Conservation (phyloP, 35 echinoderm and acorn worm genomes). For the Lytechinus variegatus region DNA sequence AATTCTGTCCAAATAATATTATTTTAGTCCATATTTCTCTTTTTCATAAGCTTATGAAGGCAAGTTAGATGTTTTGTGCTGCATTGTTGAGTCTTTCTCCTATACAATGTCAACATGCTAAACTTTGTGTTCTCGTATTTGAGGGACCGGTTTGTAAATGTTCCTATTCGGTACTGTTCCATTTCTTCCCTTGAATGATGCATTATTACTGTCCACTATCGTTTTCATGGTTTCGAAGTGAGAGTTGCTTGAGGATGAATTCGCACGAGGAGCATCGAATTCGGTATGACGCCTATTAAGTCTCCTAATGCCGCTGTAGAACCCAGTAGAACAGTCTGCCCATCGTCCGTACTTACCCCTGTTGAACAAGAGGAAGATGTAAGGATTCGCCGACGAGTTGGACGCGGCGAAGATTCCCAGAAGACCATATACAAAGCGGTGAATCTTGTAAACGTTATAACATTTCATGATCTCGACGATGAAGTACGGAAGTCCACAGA, state of each 20-base stretch:
- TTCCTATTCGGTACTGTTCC: background rate
- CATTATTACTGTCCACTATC: background rate
- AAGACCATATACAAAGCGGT: conserved; percentile 66
- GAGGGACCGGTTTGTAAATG: conserved; percentile 36
- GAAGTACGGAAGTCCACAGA: conserved; percentile 92
- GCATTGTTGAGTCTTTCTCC: background rate
- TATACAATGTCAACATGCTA: background rate
- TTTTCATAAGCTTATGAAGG: background rate
- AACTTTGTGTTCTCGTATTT: conserved; percentile 37
- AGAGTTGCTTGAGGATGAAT: conserved; percentile 36
- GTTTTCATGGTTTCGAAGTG: conserved; percentile 39
- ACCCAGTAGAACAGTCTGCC: conserved; percentile 2
- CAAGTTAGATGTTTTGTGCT: background rate
- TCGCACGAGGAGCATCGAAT: background rate
- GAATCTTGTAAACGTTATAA: conserved; percentile 54
- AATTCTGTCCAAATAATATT: background rate
- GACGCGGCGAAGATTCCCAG: conserved; percentile 92
- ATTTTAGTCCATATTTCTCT: background rate
- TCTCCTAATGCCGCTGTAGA: background rate
- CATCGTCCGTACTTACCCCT: conserved; percentile 43
- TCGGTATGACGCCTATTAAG: background rate
- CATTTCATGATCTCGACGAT: conserved; percentile 74
- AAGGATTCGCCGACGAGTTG: conserved; percentile 91
- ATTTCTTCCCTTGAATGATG: conserved; percentile 44
- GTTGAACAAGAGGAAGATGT: conserved; percentile 93